Conservation (phyloP, 2,888 invertebrate species). For the Operophtera brumata region DNA sequence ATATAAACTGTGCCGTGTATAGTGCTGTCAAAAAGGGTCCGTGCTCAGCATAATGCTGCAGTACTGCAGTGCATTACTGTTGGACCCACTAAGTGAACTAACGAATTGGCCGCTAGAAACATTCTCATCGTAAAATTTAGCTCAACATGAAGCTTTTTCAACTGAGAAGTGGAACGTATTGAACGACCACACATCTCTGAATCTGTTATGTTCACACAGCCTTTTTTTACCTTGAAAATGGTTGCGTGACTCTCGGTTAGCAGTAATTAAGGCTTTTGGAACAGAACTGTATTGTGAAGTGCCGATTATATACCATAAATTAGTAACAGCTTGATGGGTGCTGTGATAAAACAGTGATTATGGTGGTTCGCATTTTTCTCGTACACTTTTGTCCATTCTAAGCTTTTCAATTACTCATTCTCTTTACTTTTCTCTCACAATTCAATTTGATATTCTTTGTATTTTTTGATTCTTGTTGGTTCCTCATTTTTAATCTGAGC, state of each 20-base stretch:
- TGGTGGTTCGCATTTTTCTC: slow-evolving; percentile 5
- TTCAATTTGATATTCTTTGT: too few relatives aligned
- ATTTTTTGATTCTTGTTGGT: too few relatives aligned
- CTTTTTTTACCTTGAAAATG: slow-evolving; percentile 55
- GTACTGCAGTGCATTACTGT: too few relatives aligned
- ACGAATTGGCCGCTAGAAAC: neutral
- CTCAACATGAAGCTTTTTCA: neutral
- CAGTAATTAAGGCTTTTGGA: slow-evolving; percentile 58
- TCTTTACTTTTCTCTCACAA: too few relatives aligned
- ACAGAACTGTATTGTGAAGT: slow-evolving; percentile 39
- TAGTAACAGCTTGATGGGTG: slow-evolving; percentile 29
- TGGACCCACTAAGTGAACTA: neutral
- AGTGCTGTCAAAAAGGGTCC: too few relatives aligned
- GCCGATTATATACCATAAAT: slow-evolving; percentile 31
- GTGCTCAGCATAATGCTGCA: too few relatives aligned
- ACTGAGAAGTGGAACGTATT: slow-evolving; percentile 31
- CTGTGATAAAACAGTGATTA: slow-evolving; percentile 11
- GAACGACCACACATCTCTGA: slow-evolving; percentile 26
- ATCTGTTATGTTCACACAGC: slow-evolving; percentile 55
- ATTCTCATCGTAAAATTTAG: slow-evolving; percentile 3
- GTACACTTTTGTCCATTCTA: neutral
- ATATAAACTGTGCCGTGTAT: too few relatives aligned
- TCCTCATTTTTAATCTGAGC: too few relatives aligned
- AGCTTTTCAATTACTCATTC: neutral
- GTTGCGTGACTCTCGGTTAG: slow-evolving; percentile 57